A percentile compares a stretch with the other conserved stretches of the same genome.
These are phyloP conservation scores for Menura novaehollandiae DNA, from an alignment of 2,113 vertebrate species.

Conservation along the genomic window DNA sequence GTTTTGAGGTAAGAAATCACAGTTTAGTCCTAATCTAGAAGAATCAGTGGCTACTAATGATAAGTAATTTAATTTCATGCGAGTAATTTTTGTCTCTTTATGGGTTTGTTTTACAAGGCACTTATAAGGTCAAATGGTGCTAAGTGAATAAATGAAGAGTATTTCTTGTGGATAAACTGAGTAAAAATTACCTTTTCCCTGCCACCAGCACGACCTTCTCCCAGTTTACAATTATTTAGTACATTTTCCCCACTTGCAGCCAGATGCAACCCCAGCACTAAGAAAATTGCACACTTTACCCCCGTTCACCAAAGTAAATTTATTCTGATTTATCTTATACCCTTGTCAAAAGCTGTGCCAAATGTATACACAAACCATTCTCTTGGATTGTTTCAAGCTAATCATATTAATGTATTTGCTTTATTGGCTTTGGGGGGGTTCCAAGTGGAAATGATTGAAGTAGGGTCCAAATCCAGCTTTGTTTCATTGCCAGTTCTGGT, in stretches of 20 bases:
- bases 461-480: slow-evolving; percentile 65
- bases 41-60: slow-evolving; percentile 43
- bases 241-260: not conserved
- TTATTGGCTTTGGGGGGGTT: slow-evolving; percentile 68
- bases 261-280: not conserved
- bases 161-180: not conserved
- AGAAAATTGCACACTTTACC: slow-evolving; percentile 22
- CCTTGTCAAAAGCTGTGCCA: slow-evolving; percentile 69
- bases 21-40: slow-evolving; percentile 22
- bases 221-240: not conserved
- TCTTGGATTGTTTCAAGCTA: slow-evolving; percentile 68
- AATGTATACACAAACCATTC: slow-evolving; percentile 67
- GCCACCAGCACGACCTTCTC: not conserved
- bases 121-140: slow-evolving; percentile 11
- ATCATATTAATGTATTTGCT: slow-evolving; percentile 69
- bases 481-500: slow-evolving; percentile 52
- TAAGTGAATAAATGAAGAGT: not conserved
- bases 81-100: slow-evolving; percentile 34
- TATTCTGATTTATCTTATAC: slow-evolving; percentile 66
- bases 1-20: slow-evolving; percentile 46
- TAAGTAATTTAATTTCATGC: slow-evolving; percentile 9
- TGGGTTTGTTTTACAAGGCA: not conserved
- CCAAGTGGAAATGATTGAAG: slow-evolving; percentile 74
- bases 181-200: not conserved
- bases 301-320: slow-evolving; percentile 17